Evolutionary conservation across 2,888 invertebrate species (phyloP).

Genomic region (Pammene fasciana): DNA sequence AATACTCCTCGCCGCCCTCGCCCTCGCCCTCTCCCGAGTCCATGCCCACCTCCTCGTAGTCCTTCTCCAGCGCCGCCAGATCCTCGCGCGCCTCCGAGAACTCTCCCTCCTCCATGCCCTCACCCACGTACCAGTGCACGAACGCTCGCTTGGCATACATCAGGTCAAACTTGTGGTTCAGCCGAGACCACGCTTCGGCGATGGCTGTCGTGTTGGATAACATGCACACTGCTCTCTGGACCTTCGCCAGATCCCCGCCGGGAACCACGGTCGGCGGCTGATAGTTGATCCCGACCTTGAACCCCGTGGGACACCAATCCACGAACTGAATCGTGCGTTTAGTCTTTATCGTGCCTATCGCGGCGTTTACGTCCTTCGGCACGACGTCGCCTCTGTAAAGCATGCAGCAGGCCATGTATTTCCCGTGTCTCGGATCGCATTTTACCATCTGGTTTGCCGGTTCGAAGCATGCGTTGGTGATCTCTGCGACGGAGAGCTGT

Average conservation of each 20-base stretch:
- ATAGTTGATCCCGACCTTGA: conserved; percentile 93
- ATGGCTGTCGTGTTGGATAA: conserved; percentile 98
- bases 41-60: conserved; percentile 94
- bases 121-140: conserved; percentile 96
- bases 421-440: conserved; percentile 95
- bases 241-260: conserved; percentile 95
- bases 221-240: conserved; percentile 98
- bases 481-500: conserved; percentile 94
- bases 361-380: conserved; percentile 96
- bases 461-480: conserved; percentile 97
- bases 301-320: conserved; percentile 94
- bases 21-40: conserved; percentile 92
- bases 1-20: conserved; percentile 91
- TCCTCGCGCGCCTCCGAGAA: conserved; percentile 90
- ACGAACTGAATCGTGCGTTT: conserved; percentile 96
- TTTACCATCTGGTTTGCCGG: conserved; percentile 98
- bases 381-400: conserved; percentile 97
- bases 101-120: conserved; percentile 93
- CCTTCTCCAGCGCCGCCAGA: conserved; percentile 89
- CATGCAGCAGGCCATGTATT: conserved; percentile 98
- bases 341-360: conserved; percentile 96
- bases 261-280: conserved; percentile 94
- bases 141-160: conserved; percentile 99
- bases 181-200: conserved; percentile 98
- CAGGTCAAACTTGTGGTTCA: conserved; percentile 97